Conservation (phyloP, 2,888 invertebrate species). For the Drosophila greeni region DNA sequence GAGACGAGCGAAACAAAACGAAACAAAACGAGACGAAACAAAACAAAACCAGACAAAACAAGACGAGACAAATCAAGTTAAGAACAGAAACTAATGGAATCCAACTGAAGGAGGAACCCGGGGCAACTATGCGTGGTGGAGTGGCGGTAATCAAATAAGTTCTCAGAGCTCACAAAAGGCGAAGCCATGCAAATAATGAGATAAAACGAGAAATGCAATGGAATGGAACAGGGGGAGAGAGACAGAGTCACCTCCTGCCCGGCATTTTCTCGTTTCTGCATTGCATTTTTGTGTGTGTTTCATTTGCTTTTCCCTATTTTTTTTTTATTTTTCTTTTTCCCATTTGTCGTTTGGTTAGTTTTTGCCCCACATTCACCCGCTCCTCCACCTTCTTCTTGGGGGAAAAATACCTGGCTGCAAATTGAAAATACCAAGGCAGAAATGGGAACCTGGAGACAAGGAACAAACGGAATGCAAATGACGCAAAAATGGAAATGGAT, state of each 20-base stretch:
- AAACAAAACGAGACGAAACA: background rate
- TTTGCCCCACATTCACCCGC: conserved; percentile 2
- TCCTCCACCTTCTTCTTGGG: background rate
- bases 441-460: conserved; percentile 31
- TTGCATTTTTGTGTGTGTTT: background rate
- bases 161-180: conserved; percentile 10
- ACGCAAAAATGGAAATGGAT: conserved; percentile 65
- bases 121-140: background rate
- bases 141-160: conserved; percentile 16
- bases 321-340: background rate
- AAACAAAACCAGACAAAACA: no score
- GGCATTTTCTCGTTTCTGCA: conserved; percentile 6
- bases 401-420: conserved; percentile 33
- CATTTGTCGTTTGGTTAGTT: background rate
- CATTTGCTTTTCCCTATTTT: no score
- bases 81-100: conserved; percentile 8
- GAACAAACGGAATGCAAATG: conserved; percentile 55
- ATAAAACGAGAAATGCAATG: conserved; percentile 31
- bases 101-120: background rate
- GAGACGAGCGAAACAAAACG: background rate
- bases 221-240: conserved; percentile 27
- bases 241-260: conserved; percentile 19
- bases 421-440: conserved; percentile 37
- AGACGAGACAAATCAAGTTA: conserved; percentile 10
- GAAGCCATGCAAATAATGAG: conserved; percentile 19